A percentile compares a stretch with the other conserved stretches of the same genome.
These are phyloP conservation scores for Ramphastos sulfuratus DNA, from an alignment of 2,113 vertebrate species.

Conservation along the genomic window DNA sequence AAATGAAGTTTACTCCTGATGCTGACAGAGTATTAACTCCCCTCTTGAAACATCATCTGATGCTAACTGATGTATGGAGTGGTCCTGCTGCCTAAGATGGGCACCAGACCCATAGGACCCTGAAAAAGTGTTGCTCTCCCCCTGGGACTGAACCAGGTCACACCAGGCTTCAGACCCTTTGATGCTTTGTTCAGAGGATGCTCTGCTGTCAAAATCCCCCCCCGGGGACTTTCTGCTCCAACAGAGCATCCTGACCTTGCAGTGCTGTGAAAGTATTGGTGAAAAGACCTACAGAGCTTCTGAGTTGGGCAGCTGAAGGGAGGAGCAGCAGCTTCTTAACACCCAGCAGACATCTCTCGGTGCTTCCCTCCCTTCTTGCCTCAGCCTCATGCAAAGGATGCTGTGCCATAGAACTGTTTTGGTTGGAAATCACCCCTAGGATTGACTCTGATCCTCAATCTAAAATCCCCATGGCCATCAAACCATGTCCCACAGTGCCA, in stretches of 20 bases:
- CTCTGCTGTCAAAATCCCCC: neutral
- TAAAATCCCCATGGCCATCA: no score
- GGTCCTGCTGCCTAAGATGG: neutral
- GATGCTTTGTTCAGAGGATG: neutral
- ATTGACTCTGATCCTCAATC: no score
- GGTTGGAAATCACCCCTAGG: no score
- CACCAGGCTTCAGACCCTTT: fast-evolving
- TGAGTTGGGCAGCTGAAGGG: neutral
- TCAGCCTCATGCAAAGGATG: fast-evolving
- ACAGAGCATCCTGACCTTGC: neutral
- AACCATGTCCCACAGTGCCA: no score
- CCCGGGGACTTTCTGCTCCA: neutral
- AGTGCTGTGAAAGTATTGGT: neutral
- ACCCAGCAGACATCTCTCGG: neutral
- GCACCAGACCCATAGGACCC: neutral
- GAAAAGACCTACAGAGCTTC: fast-evolving
- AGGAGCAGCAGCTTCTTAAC: neutral
- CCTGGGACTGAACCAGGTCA: neutral
- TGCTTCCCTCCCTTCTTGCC: fast-evolving
- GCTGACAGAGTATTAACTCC: neutral
- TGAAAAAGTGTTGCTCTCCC: neutral
- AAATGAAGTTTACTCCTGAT: neutral
- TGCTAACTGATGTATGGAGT: neutral
- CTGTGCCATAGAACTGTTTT: neutral
- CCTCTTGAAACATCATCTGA: neutral